Evolutionary conservation across 2,113 vertebrate species (phyloP), one percentile per base, ranked within the genome.

Genomic region (Siniperca knerii): DNA sequence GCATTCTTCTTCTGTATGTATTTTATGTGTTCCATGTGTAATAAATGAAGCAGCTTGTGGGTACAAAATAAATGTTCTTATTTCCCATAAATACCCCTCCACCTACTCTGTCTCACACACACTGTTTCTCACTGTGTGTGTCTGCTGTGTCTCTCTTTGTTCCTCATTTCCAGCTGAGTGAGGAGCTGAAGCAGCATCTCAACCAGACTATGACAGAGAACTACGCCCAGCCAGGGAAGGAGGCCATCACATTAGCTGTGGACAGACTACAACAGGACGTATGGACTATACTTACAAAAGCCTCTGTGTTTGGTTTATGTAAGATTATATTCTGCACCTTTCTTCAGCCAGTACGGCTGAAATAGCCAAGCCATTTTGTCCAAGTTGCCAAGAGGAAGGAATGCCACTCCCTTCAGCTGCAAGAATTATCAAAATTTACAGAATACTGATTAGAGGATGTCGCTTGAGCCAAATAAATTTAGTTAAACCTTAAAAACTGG

Each of bases 181-280:
- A 96, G 0, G 96, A 97, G 60, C 92, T 97, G 87, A 97, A 96
- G 87, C 95, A 95, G 88, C 95, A 97, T 89, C 91, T 97, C 82
- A 95, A 95, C 81, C 90, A 85, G 79, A 97, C 96, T 3, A 95
- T 98, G 95, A 94, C 89, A 0, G 91, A 96, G 81, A 96, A 93
- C 92, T 98, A 97, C 6, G 94, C 92, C 55, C 94, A 97, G 90
- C 96, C 94, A 0, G 94, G 93, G 12, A 95, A 94, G 25, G 67
- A 90, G 0, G 82, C 92, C 67, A 94, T 98, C 92, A 97, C 97
- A 4, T 61, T 92, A 21, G 96, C 97, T 0, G 93, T 97, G 42
- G 95, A 97, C 89, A 93, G 86, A 73, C 96, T 97, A 1, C 96
- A 98, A 75, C 97, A 98, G 85, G 96, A 97, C 0, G 97, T 97